These are phyloP conservation scores for Dicrostonyx torquatus DNA, from an alignment of 2,797 vertebrate species.

Conservation along the genomic window DNA sequence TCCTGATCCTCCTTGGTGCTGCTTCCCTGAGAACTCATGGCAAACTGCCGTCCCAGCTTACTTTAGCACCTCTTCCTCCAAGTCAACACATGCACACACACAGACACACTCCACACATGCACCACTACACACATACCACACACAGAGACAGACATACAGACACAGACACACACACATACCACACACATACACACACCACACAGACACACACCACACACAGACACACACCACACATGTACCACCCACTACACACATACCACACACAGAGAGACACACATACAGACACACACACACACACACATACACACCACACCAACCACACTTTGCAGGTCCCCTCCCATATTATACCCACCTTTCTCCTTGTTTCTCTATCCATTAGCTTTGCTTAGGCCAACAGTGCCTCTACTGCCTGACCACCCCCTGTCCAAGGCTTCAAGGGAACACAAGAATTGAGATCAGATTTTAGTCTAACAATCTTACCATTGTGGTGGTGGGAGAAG, in stretches of 20 bases:
- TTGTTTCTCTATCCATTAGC: accelerated
- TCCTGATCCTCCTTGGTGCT: not conserved
- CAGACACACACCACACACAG: too few species aligned
- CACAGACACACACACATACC: too few species aligned
- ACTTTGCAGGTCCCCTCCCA: not conserved
- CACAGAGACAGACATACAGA: too few species aligned
- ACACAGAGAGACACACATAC: not conserved
- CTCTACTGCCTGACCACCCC: not conserved
- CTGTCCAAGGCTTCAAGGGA: not conserved
- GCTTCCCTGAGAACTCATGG: not conserved
- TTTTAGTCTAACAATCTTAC: not conserved
- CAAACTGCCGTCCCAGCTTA: not conserved
- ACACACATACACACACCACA: too few species aligned
- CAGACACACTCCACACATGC: accelerated
- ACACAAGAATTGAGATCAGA: not conserved
- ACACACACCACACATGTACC: too few species aligned
- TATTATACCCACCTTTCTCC: not conserved
- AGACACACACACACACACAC: too few species aligned
- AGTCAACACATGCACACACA: not conserved
- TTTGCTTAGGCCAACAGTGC: not conserved
- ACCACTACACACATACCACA: too few species aligned
- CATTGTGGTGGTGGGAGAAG: too few species aligned
- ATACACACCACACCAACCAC: accelerated
- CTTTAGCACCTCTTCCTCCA: not conserved
- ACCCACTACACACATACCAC: too few species aligned